phyloP scores from a whole-genome alignment of 2,797 vertebrate genomes.

The Sebastes steindachneri region DNA sequence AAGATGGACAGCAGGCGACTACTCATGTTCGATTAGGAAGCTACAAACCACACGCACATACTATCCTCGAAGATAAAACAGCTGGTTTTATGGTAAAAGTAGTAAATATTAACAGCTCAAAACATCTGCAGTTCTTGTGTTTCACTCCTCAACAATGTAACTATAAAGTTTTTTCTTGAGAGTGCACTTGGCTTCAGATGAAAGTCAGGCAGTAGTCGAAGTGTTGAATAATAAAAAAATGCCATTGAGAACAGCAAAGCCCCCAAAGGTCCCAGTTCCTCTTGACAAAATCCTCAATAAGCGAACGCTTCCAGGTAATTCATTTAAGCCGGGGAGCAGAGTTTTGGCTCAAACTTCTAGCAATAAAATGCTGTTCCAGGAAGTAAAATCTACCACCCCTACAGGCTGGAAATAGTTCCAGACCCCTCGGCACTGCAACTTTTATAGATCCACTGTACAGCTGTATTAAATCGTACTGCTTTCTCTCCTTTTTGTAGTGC shows the following conservation, averaged over 20 bases:
- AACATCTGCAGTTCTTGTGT: conserved; percentile 42
- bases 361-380: conserved; percentile 63
- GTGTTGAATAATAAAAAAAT: conserved; percentile 8
- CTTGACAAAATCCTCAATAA: conserved; percentile 47
- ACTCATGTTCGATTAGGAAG: conserved; percentile 7
- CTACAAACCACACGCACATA: background rate
- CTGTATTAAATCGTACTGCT: conserved; percentile 7
- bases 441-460: conserved; percentile 36
- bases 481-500: background rate
- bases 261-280: conserved; percentile 29
- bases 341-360: conserved; percentile 46
- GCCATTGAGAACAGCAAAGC: conserved; percentile 56
- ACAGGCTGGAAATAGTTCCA: conserved; percentile 52
- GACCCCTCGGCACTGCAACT: conserved; percentile 13
- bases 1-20: background rate
- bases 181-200: conserved; percentile 29
- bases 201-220: conserved; percentile 32
- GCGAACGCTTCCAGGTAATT: conserved; percentile 61
- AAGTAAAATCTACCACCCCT: conserved; percentile 57
- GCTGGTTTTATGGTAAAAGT: conserved; percentile 15
- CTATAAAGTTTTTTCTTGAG: background rate
- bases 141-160: conserved; percentile 21
- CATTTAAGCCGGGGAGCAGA: conserved; percentile 53
- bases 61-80: background rate
- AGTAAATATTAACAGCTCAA: conserved; percentile 23